Percentiles rank a stretch among this genome's conserved stretches.
These are phyloP conservation scores for Lacanobia oleracea DNA, from an alignment of 2,888 invertebrate species.

Conservation along the genomic window DNA sequence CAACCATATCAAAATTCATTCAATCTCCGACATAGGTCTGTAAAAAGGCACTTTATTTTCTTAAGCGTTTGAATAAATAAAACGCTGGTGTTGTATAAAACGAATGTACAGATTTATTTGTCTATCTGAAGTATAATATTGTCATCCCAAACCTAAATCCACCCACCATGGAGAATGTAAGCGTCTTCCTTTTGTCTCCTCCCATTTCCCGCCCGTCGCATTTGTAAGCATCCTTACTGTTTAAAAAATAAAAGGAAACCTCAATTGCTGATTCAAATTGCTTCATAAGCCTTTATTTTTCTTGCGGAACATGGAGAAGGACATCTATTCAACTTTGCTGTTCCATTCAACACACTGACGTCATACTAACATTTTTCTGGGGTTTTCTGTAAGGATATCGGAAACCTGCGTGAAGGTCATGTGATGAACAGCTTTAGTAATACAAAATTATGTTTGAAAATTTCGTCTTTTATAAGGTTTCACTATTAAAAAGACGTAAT, in stretches of 20 bases:
- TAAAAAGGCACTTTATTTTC: constrained; percentile 5
- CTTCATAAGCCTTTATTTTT: constrained; percentile 57
- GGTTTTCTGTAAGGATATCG: not conserved
- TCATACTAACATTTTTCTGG: constrained; percentile 7
- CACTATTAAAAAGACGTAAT: not conserved
- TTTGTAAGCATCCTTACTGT: constrained; percentile 53
- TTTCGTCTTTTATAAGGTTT: not conserved
- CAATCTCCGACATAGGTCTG: not conserved
- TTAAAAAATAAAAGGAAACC: constrained; percentile 51
- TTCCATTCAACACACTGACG: not conserved
- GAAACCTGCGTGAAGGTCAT: not conserved
- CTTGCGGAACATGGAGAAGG: constrained; percentile 13
- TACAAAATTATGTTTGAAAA: not conserved
- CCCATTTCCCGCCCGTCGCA: constrained; percentile 36
- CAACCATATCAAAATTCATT: constrained; percentile 1
- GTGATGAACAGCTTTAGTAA: not conserved
- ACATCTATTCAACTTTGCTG: constrained; percentile 38
- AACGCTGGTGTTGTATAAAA: constrained; percentile 36
- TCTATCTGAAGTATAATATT: constrained; percentile 48
- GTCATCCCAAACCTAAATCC: constrained; percentile 44
- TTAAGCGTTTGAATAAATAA: constrained; percentile 29
- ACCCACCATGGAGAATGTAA: constrained; percentile 53
- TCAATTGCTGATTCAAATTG: constrained; percentile 57
- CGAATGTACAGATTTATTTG: constrained; percentile 37
- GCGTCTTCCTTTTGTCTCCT: constrained; percentile 35